phyloP scores from a whole-genome alignment of 2,797 vertebrate species.

The Cottoperca gobio region DNA sequence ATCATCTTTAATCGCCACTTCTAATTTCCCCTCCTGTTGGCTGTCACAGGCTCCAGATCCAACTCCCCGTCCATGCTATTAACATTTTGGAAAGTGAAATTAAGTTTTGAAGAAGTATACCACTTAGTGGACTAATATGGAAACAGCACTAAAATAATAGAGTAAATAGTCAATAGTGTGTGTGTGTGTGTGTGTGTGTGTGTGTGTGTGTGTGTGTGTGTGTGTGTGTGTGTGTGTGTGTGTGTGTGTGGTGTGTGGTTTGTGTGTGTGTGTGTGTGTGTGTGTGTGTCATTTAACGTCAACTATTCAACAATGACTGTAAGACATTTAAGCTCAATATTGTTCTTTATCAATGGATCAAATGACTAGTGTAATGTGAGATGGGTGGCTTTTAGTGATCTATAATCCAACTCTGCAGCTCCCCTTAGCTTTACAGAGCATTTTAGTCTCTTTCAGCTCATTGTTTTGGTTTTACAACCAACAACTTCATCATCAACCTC shows the following conservation, averaged over 20 bases:
- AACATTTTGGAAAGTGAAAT: conserved; percentile 47
- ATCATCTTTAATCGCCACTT: conserved; percentile 71
- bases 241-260: no score
- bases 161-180: background rate
- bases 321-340: background rate
- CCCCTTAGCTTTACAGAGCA: background rate
- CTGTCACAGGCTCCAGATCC: conserved; percentile 45
- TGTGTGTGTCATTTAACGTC: background rate
- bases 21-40: conserved; percentile 61
- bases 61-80: conserved; percentile 22
- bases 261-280: background rate
- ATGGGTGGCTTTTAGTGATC: rapidly evolving
- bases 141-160: background rate
- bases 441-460: background rate
- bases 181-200: background rate
- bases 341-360: background rate
- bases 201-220: background rate
- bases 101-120: conserved; percentile 45
- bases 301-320: background rate
- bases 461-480: background rate
- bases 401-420: background rate
- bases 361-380: background rate
- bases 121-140: conserved; percentile 5
- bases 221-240: background rate
- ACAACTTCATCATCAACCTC: background rate